Base-by-base conservation (phyloP, 2,797 vertebrate species). In the Erethizon dorsatum region DNA sequence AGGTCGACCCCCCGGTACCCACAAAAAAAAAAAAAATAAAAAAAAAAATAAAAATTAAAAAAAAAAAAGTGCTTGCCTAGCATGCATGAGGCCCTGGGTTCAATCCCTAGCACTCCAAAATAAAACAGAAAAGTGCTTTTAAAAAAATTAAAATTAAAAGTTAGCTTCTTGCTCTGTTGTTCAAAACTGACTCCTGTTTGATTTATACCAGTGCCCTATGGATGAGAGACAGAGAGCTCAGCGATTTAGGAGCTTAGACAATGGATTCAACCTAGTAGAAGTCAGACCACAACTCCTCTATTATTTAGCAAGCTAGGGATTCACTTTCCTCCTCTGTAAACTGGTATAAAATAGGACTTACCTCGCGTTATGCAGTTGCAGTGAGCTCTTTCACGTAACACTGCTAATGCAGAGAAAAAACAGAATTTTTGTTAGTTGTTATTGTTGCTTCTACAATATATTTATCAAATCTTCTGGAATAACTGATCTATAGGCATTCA, bases 271-370 rank as follows among this genome's bases (percentile, higher is more conserved):
- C 11, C 22, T 69, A 79, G 26, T 47, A 86, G 24, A 94, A 91
- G 63, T 94, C 77, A 92, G 69, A 93, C 4, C 37, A 94, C 28
- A 65, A 31, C 17, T 78, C n/a, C 75, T 52, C 41, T 93, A 4
- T 91, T 86, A 82, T 61, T 71, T 57, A 84, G 26, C n/a, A 95
- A 65, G 18, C 77, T 94, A 77, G 80, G 28, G 20, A 85, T 61
- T 97, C 69, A 69, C n/a, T 73, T 96, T 33, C 47, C 50, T 93
- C 28, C 61, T 67, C 59, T 88, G 24, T 73, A 90, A 89, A 77
- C 50, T 96, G 41, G 12, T 78, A 56, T 87, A 94, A 84, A 86
- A 69, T 61, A 52, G 33, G n/a, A 69, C 45, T 31, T 85, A 50
- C 75, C 18, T 47, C 6, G 56, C 77, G 41, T 94, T 83, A 28